phyloP scores from a whole-genome alignment of 2,113 vertebrate species.

The Charadrius vociferus region DNA sequence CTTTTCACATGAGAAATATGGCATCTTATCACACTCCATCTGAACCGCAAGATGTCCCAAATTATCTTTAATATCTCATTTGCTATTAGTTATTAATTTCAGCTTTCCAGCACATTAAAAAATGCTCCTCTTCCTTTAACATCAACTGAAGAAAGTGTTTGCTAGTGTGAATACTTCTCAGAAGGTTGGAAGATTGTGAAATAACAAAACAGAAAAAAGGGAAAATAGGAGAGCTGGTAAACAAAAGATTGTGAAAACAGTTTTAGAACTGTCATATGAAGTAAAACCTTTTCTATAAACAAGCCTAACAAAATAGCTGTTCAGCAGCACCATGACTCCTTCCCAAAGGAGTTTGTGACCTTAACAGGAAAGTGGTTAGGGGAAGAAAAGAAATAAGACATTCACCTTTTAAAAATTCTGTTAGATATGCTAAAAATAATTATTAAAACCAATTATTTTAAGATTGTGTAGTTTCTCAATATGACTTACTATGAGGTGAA shows the following conservation, averaged over 20 bases:
- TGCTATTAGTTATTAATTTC: background rate
- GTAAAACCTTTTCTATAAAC: background rate
- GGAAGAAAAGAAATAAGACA: background rate
- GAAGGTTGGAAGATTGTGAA: background rate
- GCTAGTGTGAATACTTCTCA: background rate
- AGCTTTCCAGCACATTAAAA: background rate
- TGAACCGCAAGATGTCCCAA: background rate
- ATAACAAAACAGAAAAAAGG: background rate
- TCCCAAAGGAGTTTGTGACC: background rate
- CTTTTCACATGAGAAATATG: background rate
- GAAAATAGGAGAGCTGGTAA: background rate
- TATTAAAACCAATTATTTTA: background rate
- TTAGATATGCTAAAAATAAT: background rate
- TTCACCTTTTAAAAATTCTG: background rate
- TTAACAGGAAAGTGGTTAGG: background rate
- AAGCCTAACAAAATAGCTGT: background rate
- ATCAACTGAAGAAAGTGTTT: background rate
- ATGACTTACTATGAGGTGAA: background rate
- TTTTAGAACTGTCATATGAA: background rate
- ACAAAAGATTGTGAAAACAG: background rate
- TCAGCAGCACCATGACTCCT: background rate
- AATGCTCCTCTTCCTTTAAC: background rate
- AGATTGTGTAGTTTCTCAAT: background rate
- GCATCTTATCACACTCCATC: background rate
- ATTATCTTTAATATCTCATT: background rate